A percentile compares a stretch with the other conserved stretches of the same genome.
Conservation (phyloP, 2,888 invertebrate genomes). For the Osedax fenrisi region DNA sequence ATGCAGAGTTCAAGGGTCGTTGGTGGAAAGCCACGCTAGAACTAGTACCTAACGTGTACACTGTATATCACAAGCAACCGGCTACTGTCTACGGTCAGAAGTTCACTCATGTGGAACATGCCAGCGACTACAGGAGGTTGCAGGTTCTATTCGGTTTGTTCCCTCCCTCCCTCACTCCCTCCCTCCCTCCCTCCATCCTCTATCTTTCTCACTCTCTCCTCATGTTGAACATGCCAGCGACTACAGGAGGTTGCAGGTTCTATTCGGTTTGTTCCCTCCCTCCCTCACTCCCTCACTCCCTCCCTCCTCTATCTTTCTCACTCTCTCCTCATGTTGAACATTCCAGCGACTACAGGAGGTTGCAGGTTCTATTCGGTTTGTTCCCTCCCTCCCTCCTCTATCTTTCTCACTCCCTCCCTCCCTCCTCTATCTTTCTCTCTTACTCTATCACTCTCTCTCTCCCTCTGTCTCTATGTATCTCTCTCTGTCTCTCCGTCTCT, state of each 20-base stretch:
- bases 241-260: not conserved
- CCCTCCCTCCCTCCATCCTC: too few relatives aligned
- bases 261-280: not conserved
- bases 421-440: too few relatives aligned
- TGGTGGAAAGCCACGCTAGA: constrained; percentile 3
- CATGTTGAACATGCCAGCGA: not conserved
- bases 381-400: too few relatives aligned
- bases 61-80: not conserved
- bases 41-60: not conserved
- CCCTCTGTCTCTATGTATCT: too few relatives aligned
- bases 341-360: not conserved
- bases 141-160: not conserved
- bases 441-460: too few relatives aligned
- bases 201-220: too few relatives aligned
- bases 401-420: too few relatives aligned
- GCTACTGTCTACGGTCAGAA: not conserved
- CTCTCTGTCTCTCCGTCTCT: too few relatives aligned
- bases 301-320: too few relatives aligned
- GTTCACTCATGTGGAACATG: not conserved
- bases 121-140: not conserved
- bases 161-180: too few relatives aligned
- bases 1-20: not conserved
- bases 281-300: too few relatives aligned
- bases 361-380: not conserved
- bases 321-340: not conserved